Base-by-base conservation (phyloP, 1,140 invertebrate species). In the Dendrolimus kikuchii region DNA sequence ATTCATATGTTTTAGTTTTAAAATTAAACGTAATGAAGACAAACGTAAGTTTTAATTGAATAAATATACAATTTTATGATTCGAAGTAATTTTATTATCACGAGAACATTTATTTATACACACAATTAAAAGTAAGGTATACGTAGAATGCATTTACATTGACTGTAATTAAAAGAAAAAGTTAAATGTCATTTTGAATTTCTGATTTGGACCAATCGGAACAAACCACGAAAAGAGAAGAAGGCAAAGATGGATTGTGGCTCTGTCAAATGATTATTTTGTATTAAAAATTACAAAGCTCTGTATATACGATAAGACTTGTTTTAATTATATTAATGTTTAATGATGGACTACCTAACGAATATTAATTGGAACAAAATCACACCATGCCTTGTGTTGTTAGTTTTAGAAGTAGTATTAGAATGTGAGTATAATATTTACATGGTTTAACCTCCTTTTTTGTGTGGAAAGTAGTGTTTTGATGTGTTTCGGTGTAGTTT, bases 351-450 rank as follows among this genome's bases (percentile, higher is more conserved):
- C 73, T 76, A 63, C 68, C 53, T 86, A 75, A 66, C 66, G 46
- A 86, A 79, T 78, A 76, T 83, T 51, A 86, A 81, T 60, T 86
- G 86, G 86, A 86, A 87, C 74, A 87, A 86, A 83, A 59, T 88
- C 59, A 84, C 81, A 58, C 81, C 86, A 77, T 88, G 80, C 64
- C 75, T 88, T 70, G 74, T 88, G 63, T 78, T 88, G 70, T 81
- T 88, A 87, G 71, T 81, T 38, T 70, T 87, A 81, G 86, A 88
- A 79, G 56, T 86, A 78, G 75, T 87, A 53, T 82, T 86, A 77
- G 83, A 87, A 62, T 82, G 86, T 88, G 67, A 76, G 84, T 86
- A 63, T 64, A 56, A n/a, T 50, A 56, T 63, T 60, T 51, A 52
- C 46, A 37, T n/a, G 55, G 52, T 63, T 69, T 66, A 54, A 60